Conservation (phyloP, 1,140 invertebrate species). For the Planococcus citri region DNA sequence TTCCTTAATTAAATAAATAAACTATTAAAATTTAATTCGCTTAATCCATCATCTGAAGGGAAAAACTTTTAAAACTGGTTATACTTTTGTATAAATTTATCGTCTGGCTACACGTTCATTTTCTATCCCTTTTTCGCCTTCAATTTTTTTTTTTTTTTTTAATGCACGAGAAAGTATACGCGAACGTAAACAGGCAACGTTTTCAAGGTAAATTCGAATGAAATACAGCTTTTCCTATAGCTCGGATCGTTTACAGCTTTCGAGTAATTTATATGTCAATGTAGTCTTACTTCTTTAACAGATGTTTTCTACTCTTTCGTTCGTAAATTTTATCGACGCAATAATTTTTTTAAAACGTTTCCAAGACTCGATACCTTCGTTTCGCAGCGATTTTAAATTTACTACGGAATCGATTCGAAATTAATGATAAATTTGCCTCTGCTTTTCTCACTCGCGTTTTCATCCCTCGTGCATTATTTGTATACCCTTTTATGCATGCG, state of each 20-base stretch:
- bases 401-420: not conserved
- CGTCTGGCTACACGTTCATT: too few species aligned
- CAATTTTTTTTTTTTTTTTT: too few species aligned
- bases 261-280: constrained; percentile 4
- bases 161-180: too few species aligned
- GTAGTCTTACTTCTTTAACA: constrained; percentile 7
- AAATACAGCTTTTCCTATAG: not conserved
- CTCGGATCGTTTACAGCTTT: not conserved
- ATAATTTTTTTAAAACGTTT: constrained; percentile 8
- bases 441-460: not conserved
- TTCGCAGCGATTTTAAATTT: not conserved
- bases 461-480: not conserved
- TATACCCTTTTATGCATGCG: too few species aligned
- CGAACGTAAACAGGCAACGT: not conserved
- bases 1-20: too few species aligned
- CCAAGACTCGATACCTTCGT: not conserved
- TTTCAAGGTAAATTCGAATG: not conserved
- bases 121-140: too few species aligned
- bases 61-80: too few species aligned
- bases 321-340: not conserved
- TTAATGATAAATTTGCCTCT: not conserved
- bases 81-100: too few species aligned
- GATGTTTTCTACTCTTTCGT: not conserved
- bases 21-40: too few species aligned
- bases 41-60: too few species aligned